phyloP scores from a whole-genome alignment of 2,888 invertebrate species.

The Amblyjoppa fuscipennis region DNA sequence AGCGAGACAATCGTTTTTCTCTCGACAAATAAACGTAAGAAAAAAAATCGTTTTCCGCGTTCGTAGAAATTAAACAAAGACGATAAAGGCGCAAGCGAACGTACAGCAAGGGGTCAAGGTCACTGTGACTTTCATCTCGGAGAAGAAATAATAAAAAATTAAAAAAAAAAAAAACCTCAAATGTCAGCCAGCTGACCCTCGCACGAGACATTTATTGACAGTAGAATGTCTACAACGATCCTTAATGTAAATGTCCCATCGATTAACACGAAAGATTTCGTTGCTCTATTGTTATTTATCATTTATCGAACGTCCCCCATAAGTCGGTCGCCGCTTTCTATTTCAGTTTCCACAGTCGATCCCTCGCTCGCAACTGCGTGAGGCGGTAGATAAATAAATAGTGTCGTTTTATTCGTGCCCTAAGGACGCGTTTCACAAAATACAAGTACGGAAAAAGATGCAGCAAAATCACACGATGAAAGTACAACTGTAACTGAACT shows the following conservation, averaged over 20 bases:
- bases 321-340: slow-evolving; percentile 19
- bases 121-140: background rate
- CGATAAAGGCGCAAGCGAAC: background rate
- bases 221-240: background rate
- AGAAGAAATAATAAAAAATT: too few relatives aligned
- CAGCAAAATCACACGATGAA: too few relatives aligned
- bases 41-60: background rate
- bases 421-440: background rate
- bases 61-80: background rate
- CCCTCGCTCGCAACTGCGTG: too few relatives aligned
- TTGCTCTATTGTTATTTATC: background rate
- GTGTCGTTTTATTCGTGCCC: background rate
- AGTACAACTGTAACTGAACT: too few relatives aligned
- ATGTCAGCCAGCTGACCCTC: background rate
- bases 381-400: too few relatives aligned
- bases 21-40: background rate
- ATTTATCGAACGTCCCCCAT: background rate
- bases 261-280: background rate
- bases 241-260: background rate
- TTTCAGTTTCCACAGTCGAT: slow-evolving; percentile 17
- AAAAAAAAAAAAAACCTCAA: background rate
- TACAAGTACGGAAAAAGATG: background rate
- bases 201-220: background rate
- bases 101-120: background rate
- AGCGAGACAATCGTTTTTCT: background rate